Conservation (phyloP, 2,797 vertebrate species). For the Dendrocincla fuliginosa region DNA sequence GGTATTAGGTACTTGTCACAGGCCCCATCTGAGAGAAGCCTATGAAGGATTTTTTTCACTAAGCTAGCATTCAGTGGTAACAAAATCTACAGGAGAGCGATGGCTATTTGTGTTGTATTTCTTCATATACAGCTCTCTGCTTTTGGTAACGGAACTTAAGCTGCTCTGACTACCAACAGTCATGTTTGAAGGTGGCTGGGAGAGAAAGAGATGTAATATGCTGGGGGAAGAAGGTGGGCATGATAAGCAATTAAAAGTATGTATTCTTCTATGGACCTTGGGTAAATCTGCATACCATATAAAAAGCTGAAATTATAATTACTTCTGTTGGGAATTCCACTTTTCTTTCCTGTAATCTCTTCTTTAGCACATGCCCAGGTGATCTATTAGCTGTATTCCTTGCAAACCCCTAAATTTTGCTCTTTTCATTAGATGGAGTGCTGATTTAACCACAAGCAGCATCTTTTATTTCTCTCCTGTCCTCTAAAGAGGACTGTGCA, state of each 20-base stretch:
- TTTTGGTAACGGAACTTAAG: background rate
- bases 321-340: constrained; percentile 6
- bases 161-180: background rate
- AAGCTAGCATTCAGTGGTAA: background rate
- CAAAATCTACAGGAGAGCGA: background rate
- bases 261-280: background rate
- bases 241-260: background rate
- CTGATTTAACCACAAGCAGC: background rate
- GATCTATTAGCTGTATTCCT: constrained; percentile 4
- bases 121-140: background rate
- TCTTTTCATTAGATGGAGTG: background rate
- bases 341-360: constrained; percentile 7
- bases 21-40: background rate
- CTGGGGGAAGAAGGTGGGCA: background rate
- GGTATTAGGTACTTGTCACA: background rate
- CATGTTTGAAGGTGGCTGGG: background rate
- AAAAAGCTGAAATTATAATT: constrained; percentile 38
- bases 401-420: background rate
- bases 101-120: background rate
- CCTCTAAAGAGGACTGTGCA: background rate
- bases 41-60: background rate
- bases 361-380: background rate
- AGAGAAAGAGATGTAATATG: background rate
- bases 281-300: background rate
- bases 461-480: background rate